Evolutionary conservation across 2,888 invertebrate species (phyloP).

Genomic region (Eubasilissa splendida): DNA sequence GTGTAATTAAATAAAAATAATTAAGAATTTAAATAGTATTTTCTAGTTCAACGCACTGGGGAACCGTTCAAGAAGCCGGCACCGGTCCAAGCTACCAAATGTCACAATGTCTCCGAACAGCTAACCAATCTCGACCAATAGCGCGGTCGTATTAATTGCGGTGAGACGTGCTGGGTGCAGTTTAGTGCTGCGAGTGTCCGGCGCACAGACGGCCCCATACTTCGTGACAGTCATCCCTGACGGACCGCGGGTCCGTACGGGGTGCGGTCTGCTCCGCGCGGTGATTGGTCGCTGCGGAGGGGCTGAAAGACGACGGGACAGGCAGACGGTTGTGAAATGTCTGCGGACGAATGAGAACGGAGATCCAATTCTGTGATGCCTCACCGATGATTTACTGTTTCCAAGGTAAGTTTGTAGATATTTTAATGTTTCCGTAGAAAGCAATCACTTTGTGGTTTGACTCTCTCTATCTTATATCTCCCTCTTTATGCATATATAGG

Average conservation of each 20-base stretch:
- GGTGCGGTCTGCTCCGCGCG: conserved; percentile 29
- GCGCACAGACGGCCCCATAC: conserved; percentile 23
- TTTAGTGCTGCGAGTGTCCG: conserved; percentile 19
- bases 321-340: conserved; percentile 14
- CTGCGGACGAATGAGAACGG: background rate
- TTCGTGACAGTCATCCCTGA: conserved; percentile 9
- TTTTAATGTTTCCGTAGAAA: too few relatives aligned
- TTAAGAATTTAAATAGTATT: too few relatives aligned
- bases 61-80: too few relatives aligned
- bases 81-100: background rate
- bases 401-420: too few relatives aligned
- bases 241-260: conserved; percentile 4
- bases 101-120: conserved; percentile 7
- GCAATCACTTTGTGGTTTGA: too few relatives aligned
- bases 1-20: too few relatives aligned
- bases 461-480: too few relatives aligned
- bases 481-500: too few relatives aligned
- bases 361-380: too few relatives aligned
- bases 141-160: conserved; percentile 26
- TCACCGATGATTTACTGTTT: too few relatives aligned
- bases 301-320: conserved; percentile 27
- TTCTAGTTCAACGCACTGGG: too few relatives aligned
- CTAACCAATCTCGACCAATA: background rate
- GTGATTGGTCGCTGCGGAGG: conserved; percentile 36
- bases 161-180: conserved; percentile 20